A percentile compares a stretch with the other conserved stretches of the same genome.
phyloP scores from a whole-genome alignment of 2,797 vertebrate species.

The Remorina albescens region DNA sequence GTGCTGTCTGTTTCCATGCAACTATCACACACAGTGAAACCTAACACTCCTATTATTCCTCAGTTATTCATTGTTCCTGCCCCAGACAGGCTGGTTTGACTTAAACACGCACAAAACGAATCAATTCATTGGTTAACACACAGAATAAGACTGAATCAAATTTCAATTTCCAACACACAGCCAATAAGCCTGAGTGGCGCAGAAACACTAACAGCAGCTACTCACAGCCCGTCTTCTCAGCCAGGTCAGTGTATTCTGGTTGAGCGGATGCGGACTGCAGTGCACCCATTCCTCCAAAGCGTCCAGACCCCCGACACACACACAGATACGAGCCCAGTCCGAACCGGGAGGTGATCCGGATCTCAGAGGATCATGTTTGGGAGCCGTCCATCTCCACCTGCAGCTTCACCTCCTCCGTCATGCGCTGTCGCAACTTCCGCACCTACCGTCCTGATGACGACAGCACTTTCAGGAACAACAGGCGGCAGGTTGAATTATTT shows the following conservation, averaged over 20 bases:
- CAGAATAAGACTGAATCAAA: not conserved
- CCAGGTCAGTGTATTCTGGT: conserved; percentile 80
- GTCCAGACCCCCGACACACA: not conserved
- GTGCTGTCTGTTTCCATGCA: not conserved
- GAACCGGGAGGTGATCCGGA: not conserved
- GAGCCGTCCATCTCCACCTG: conserved; percentile 8
- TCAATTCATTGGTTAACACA: no score
- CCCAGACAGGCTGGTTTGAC: conserved; percentile 8
- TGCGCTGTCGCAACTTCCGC: conserved; percentile 68
- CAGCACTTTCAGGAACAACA: conserved; percentile 38
- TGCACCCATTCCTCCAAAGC: conserved; percentile 68
- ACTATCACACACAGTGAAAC: conserved; percentile 6
- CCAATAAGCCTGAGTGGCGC: not conserved
- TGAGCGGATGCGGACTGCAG: conserved; percentile 68
- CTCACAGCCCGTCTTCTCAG: conserved; percentile 95
- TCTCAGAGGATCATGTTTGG: conserved; percentile 22
- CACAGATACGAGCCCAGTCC: not conserved
- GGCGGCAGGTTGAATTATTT: conserved; percentile 45
- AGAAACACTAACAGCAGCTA: conserved; percentile 57
- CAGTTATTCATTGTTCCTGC: conserved; percentile 64
- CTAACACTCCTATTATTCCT: conserved; percentile 47
- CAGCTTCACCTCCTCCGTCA: not conserved
- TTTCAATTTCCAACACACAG: conserved; percentile 11
- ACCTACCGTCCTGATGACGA: conserved; percentile 60
- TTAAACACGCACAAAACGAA: no score